phyloP scores from a whole-genome alignment of 2,797 vertebrate genomes.

The Gambelia wislizenii region DNA sequence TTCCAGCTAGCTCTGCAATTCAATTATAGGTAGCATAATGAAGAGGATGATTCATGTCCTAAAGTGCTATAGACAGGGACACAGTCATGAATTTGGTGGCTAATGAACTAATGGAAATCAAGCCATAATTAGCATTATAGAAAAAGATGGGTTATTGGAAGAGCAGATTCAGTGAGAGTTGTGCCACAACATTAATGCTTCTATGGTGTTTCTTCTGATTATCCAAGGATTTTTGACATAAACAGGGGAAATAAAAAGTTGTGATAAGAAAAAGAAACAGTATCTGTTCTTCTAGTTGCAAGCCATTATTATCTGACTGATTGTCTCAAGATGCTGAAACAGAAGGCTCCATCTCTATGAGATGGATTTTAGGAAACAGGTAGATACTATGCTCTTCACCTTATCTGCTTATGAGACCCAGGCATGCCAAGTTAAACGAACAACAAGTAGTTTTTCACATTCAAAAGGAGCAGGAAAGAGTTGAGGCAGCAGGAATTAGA shows the following conservation, averaged over 20 bases:
- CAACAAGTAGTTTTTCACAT: background rate
- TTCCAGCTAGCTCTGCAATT: background rate
- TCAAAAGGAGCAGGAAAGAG: constrained; percentile 23
- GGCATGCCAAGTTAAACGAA: background rate
- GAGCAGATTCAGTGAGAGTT: background rate
- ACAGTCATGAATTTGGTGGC: background rate
- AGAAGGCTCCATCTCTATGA: background rate
- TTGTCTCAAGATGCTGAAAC: background rate
- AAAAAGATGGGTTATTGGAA: background rate
- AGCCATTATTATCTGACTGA: background rate
- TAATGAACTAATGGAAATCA: background rate
- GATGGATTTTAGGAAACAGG: constrained; percentile 28
- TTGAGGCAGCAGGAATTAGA: background rate
- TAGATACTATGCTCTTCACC: background rate
- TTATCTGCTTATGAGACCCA: constrained; percentile 14
- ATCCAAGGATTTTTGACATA: background rate
- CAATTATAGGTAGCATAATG: background rate
- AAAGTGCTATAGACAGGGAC: background rate
- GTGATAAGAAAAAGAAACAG: background rate
- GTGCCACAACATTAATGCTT: background rate
- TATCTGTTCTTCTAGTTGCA: background rate
- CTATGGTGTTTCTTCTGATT: background rate
- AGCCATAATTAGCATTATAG: background rate
- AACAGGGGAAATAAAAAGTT: background rate
- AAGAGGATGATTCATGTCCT: constrained; percentile 16